These are phyloP conservation scores for Zingel zingel DNA, from an alignment of 2,113 vertebrate species.

Conservation along the genomic window DNA sequence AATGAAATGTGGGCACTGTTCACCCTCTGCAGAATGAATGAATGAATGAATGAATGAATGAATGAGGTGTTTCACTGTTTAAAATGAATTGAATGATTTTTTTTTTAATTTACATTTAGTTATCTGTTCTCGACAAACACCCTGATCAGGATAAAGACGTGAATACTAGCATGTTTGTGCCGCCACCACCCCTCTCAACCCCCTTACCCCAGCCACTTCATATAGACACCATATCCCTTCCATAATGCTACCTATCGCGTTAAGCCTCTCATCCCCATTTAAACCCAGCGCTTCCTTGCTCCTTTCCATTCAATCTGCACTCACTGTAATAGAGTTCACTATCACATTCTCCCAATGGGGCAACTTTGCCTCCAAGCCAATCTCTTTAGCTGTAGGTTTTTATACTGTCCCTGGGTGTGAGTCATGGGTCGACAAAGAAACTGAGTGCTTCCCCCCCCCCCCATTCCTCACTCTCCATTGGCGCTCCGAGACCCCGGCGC, in stretches of 20 bases:
- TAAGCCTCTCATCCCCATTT: slow-evolving; percentile 67
- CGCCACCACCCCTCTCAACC: rapidly evolving
- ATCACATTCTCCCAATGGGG: slow-evolving; percentile 58
- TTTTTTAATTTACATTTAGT: slow-evolving; percentile 5
- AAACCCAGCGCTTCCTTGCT: slow-evolving; percentile 31
- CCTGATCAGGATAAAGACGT: not conserved
- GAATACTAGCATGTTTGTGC: not conserved
- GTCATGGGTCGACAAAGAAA: slow-evolving; percentile 71
- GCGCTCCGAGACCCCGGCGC: slow-evolving; percentile 13
- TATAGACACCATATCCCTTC: slow-evolving; percentile 46
- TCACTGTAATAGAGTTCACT: slow-evolving; percentile 75
- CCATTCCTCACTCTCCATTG: not conserved
- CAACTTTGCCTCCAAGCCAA: slow-evolving; percentile 64
- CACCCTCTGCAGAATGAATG: not conserved
- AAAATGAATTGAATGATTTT: slow-evolving; percentile 3
- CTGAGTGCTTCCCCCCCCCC: not conserved
- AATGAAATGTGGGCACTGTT: slow-evolving; percentile 1
- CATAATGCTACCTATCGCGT: slow-evolving; percentile 49
- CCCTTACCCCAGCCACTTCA: slow-evolving; percentile 13
- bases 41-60: not conserved
- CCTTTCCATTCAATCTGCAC: slow-evolving; percentile 67
- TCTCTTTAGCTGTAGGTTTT: slow-evolving; percentile 68
- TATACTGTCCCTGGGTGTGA: slow-evolving; percentile 58
- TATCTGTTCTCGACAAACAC: slow-evolving; percentile 29
- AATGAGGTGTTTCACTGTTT: not conserved